Percentiles rank a stretch among this genome's conserved stretches.
Conservation (phyloP, 53 echinoderm and acorn worm species). For the Temnopleurus reevesii region DNA sequence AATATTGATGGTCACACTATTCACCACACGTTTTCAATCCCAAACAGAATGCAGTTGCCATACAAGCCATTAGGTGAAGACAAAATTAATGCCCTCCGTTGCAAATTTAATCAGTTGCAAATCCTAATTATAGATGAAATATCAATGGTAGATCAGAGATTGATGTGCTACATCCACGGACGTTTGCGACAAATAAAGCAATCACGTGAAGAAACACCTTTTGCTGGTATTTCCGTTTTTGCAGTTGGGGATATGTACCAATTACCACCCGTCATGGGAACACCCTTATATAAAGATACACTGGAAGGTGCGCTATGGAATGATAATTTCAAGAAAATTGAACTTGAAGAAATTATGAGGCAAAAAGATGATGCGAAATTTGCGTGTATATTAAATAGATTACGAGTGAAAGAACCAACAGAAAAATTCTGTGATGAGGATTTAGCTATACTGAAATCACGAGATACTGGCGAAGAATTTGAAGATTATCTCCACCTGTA, state of each 20-base stretch:
- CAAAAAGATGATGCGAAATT: conserved; percentile 71
- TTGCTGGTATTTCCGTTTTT: conserved; percentile 70
- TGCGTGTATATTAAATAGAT: conserved; percentile 61
- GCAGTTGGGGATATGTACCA: conserved; percentile 79
- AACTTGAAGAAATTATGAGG: conserved; percentile 72
- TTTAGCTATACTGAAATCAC: conserved; percentile 20
- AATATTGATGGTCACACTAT: conserved; percentile 66
- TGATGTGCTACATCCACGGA: conserved; percentile 67
- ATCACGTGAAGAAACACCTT: conserved; percentile 26
- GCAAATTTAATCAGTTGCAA: conserved; percentile 57
- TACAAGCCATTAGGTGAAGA: conserved; percentile 70
- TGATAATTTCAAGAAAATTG: conserved; percentile 56
- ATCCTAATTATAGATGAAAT: conserved; percentile 82
- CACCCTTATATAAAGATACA: conserved; percentile 41
- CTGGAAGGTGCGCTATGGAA: conserved; percentile 57
- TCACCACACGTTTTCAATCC: conserved; percentile 56
- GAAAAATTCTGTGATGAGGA: conserved; percentile 54
- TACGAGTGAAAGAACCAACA: conserved; percentile 38
- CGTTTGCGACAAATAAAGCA: conserved; percentile 70
- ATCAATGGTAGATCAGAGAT: conserved; percentile 74
- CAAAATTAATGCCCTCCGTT: conserved; percentile 60
- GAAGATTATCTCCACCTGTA: conserved; percentile 64
- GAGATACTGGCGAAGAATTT: conserved; percentile 42
- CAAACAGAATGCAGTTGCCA: neutral
- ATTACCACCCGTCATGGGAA: conserved; percentile 66